These are phyloP conservation scores for Microctonus hyperodae DNA, from an alignment of 2,888 invertebrate genomes.

Conservation along the genomic window DNA sequence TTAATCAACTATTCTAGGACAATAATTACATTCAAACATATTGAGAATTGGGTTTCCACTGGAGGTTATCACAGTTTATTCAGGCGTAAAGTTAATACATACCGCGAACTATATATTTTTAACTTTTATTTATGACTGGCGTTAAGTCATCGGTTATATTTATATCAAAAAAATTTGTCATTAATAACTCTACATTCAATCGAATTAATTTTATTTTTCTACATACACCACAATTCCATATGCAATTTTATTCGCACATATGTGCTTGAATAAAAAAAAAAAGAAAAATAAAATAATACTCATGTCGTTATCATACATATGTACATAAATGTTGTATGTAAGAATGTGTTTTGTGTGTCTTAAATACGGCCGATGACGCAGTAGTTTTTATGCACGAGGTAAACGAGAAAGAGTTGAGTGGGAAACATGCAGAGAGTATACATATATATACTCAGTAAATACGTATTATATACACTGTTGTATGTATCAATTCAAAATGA, in stretches of 20 bases:
- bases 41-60: not conserved
- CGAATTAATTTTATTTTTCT: too few relatives aligned
- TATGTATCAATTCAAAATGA: not conserved
- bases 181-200: not conserved
- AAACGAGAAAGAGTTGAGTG: constrained; percentile 41
- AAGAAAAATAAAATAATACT: not conserved
- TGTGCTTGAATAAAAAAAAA: too few relatives aligned
- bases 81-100: constrained; percentile 27
- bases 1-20: not conserved
- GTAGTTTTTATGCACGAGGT: constrained; percentile 48
- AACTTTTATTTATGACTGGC: constrained; percentile 45
- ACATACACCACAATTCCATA: too few relatives aligned
- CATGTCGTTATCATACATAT: too few relatives aligned
- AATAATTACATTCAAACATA: not conserved
- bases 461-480: too few relatives aligned
- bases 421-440: not conserved
- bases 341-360: not conserved
- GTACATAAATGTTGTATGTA: too few relatives aligned
- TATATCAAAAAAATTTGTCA: constrained; percentile 41
- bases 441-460: too few relatives aligned
- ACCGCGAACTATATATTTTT: constrained; percentile 45
- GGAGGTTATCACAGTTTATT: constrained; percentile 4
- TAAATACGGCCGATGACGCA: constrained; percentile 38
- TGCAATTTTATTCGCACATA: too few relatives aligned
- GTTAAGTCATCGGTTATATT: constrained; percentile 54